phyloP scores from a whole-genome alignment of 2,888 invertebrate species.

The Enoplolaimus lenunculus region DNA sequence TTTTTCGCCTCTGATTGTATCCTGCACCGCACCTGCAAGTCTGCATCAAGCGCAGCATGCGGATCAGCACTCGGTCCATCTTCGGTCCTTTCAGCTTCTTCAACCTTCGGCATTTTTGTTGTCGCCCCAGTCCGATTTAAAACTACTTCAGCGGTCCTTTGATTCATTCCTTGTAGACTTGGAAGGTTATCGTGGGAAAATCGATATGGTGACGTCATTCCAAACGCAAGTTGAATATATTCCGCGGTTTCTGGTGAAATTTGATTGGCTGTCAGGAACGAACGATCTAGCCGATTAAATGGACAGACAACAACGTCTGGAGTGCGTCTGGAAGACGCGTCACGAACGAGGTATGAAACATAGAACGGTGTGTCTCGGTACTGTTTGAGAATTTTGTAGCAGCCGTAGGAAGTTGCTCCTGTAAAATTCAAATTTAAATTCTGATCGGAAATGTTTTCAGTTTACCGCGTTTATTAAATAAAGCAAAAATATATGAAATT shows the following conservation, averaged over 20 bases:
- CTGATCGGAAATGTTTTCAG: too few species aligned
- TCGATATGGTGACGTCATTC: slow-evolving; percentile 5
- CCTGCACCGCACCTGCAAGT: background rate
- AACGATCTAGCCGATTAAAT: slow-evolving; percentile 29
- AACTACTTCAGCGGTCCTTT: too few species aligned
- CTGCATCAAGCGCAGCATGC: background rate
- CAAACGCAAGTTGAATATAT: slow-evolving; percentile 30
- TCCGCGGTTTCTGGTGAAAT: slow-evolving; percentile 32
- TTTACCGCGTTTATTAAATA: too few species aligned
- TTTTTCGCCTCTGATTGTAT: too few species aligned
- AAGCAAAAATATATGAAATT: too few species aligned
- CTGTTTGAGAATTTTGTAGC: slow-evolving; percentile 11
- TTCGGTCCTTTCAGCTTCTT: background rate
- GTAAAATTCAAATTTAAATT: too few species aligned
- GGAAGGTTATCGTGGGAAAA: background rate
- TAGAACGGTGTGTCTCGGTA: slow-evolving; percentile 13
- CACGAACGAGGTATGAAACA: slow-evolving; percentile 9
- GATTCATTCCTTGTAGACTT: too few species aligned
- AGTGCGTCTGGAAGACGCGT: background rate
- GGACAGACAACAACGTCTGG: slow-evolving; percentile 38
- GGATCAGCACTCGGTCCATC: background rate
- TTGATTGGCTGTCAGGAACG: slow-evolving; percentile 26
- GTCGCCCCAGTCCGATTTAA: too few species aligned
- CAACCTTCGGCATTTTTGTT: too few species aligned
- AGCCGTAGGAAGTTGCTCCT: slow-evolving; percentile 3